Base-by-base conservation (phyloP, 2,888 invertebrate genomes). In the Drosophila flavopinicola region DNA sequence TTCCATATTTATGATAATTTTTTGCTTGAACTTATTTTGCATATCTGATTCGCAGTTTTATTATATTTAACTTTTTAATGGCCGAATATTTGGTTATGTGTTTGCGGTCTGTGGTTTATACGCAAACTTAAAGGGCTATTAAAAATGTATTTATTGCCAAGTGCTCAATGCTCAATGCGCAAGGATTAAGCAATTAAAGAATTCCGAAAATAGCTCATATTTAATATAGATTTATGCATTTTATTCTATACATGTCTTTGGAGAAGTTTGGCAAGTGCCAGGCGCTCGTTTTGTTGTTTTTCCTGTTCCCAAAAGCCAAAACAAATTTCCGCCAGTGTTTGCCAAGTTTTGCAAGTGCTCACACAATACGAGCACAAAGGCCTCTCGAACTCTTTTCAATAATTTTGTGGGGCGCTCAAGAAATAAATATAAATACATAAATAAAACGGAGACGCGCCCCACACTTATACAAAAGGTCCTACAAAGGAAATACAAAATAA, bases 361-460 rank as follows among this genome's bases (percentile, higher is more conserved):
- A 35, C 42, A 42, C 45, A 53, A 49, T 38, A 29, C 37, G 29
- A 20, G 32, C 33, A 59, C 45, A 58, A 68, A 67, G 41, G 69
- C 56, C 67, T 66, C 64, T 84, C 66, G 74, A 80, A 86, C 74
- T 86, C 77, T 80, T 85, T 79, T 84, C 85, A 86, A 86, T 85
- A 76, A 61, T 61, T 70, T 53, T 49, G 52, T 54, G 20, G 37
- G 35, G 47, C 53, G 11, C 60, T 74, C 57, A 58, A 79, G 60
- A 68, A 79, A 79, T 65, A 67, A 67, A 73, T 45, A 66, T 48
- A 84, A 78, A 66, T 65, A 72, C 68, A 79, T 85, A 79, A 79
- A 85, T 79, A 79, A 68, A 61, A 52, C 53, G 83, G 49, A 61
- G 75, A 71, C 65, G 65, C 67, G 44, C 72, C 79, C 66, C 67